Evolutionary conservation across 2,113 vertebrate genomes (phyloP), one percentile per base, ranked within the genome.

Genomic region (Aviceda subcristata): DNA sequence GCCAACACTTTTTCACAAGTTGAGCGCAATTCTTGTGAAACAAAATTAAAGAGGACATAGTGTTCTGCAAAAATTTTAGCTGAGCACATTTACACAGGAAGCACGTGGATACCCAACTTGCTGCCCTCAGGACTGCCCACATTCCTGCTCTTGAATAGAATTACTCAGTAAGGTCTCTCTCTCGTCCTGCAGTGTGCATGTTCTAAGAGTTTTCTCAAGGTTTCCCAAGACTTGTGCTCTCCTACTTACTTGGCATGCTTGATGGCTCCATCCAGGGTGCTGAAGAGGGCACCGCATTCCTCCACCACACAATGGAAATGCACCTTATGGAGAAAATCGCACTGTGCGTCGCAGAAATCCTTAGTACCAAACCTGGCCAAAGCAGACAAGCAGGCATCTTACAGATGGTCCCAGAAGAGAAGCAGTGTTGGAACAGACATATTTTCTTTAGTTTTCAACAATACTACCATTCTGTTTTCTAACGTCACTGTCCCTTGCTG

Each of bases 261-360:
- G 97, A 99, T 98, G 96, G 99, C 99, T 89, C 99, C 99, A 60
- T 99, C 99, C 98, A 99, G 97, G 34, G 99, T 99, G 98, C 99
- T 99, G 98, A 99, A 99, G 73, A 99, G 99, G 2, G 99, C 99
- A 0, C 99, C 99, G 0, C 99, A 99, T 39, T 99, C 99, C 95
- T 99, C 99, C 53, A 99, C 99, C 76, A 99, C 90, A 7, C 99
- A 99, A 67, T 99, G 99, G 97, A 99, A 99, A 96, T 99, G 99
- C 73, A 99, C 98, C 96, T 99, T 99, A 74, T 99, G 99, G 19
- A 99, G 98, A 84, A 99, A 99, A 98, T 99, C 99, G 7, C 99
- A 99, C 92, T 99, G 99, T 29, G 98, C 97, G 10, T 99, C 98
- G 3, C 99, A 99, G 98, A 99, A 99, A 93, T 99, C 99, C 81